Base-by-base conservation (phyloP, 2,888 invertebrate genomes). In the Phragmatobia fuliginosa region DNA sequence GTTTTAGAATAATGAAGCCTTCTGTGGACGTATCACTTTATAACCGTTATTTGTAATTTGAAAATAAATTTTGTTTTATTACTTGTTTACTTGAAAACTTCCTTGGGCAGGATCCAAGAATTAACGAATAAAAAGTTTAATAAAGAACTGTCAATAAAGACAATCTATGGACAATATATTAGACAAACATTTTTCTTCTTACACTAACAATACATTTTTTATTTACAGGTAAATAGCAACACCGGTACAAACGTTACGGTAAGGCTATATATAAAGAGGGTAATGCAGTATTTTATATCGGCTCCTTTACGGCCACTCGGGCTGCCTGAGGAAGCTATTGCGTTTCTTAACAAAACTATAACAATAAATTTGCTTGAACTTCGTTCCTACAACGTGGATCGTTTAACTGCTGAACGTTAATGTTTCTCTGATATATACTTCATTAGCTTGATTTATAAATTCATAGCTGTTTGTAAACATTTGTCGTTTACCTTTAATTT, bases 291-390 rank as follows among this genome's bases (percentile, higher is more conserved):
- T 89, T 88, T 88, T 89, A 89, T 88, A 89, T 87, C 71, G 87
- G 83, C 85, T 76, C 87, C 86, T 88, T 89, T 86, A 88, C 84
- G 81, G 79, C 87, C 84, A 82, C 83, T 82, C 76, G 78, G 74
- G 71, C 84, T 85, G 85, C 87, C 86, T 87, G 83, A 80, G 82
- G 83, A 85, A 87, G 87, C 88, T 89, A 91, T 90, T 88, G 87
- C 88, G 85, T 87, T 88, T 88, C 87, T 89, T 88, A 87, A 89
- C 88, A 87, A 87, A 91, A 91, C 91, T 92, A 91, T 91, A 91
- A 90, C 91, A 88, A 90, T 92, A 92, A 92, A 92, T 92, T 90
- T 85, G 77, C 77, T 78, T 85, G 86, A 91, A 91, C 88, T 91
- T 91, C 86, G 88, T 88, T 87, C 84, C 87, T 83, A 87, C 87